Conservation (phyloP, 2,113 vertebrate species). For the Parus major region DNA sequence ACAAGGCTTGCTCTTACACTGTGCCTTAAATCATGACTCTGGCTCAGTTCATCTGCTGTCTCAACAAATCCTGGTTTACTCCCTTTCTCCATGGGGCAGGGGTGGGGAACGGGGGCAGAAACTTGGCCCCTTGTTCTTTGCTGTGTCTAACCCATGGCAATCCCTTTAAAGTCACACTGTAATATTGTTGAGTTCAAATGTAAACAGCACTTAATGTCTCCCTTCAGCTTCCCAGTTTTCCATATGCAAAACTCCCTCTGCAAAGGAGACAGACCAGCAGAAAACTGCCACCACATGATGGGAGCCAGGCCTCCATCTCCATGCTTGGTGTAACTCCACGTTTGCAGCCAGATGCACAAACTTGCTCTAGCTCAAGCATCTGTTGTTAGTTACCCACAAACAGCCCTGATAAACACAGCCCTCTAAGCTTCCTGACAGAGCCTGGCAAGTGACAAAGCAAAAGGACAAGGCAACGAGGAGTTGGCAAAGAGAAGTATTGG, state of each 20-base stretch:
- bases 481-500: neutral
- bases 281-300: neutral
- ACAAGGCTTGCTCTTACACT: neutral
- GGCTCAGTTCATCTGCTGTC: neutral
- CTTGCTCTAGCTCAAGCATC: neutral
- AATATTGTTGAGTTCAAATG: neutral
- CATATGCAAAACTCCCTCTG: neutral
- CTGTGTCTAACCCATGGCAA: neutral
- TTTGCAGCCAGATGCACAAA: neutral
- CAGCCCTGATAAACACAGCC: neutral
- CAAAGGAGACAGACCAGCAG: neutral
- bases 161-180: neutral
- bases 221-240: neutral
- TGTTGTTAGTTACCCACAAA: neutral
- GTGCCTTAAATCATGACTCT: neutral
- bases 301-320: neutral
- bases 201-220: neutral
- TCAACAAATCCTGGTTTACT: neutral
- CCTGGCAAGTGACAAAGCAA: neutral
- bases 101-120: neutral
- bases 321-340: fast-evolving
- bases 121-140: neutral
- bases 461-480: neutral
- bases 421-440: neutral
- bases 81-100: neutral